phyloP scores from a whole-genome alignment of 2,888 invertebrate genomes.

The Agrochola lychnidis region DNA sequence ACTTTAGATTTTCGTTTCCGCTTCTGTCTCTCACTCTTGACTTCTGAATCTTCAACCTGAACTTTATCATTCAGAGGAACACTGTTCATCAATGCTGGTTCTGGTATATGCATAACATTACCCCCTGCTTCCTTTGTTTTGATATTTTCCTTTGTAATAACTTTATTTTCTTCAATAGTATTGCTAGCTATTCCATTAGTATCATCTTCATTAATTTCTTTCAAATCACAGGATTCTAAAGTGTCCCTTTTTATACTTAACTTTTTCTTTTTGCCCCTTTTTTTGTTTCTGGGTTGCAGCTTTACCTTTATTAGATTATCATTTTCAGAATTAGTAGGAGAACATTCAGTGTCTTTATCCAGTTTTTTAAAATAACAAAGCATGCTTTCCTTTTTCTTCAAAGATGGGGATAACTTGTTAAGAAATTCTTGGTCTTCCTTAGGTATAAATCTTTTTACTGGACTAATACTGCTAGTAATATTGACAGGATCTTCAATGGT shows the following conservation, averaged over 20 bases:
- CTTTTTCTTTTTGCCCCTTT: constrained; percentile 76
- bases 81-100: constrained; percentile 7
- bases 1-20: constrained; percentile 50
- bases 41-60: constrained; percentile 10
- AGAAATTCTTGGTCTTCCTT: constrained; percentile 87
- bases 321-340: constrained; percentile 68
- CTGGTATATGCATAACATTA: background rate
- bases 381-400: constrained; percentile 91
- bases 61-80: constrained; percentile 1
- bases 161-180: constrained; percentile 21
- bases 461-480: constrained; percentile 41
- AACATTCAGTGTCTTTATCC: constrained; percentile 75
- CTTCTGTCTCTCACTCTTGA: constrained; percentile 57
- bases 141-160: constrained; percentile 1
- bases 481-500: constrained; percentile 65
- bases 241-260: constrained; percentile 67
- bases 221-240: constrained; percentile 43
- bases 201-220: constrained; percentile 35
- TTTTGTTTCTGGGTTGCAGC: constrained; percentile 77
- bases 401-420: constrained; percentile 90
- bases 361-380: constrained; percentile 91
- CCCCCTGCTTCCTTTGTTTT: constrained; percentile 5
- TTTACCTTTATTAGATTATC: constrained; percentile 81
- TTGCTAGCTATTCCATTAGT: constrained; percentile 34
- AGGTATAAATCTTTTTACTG: constrained; percentile 68